Evolutionary conservation across 2,888 invertebrate species (phyloP).

Genomic region (Lamellibrachia columna): DNA sequence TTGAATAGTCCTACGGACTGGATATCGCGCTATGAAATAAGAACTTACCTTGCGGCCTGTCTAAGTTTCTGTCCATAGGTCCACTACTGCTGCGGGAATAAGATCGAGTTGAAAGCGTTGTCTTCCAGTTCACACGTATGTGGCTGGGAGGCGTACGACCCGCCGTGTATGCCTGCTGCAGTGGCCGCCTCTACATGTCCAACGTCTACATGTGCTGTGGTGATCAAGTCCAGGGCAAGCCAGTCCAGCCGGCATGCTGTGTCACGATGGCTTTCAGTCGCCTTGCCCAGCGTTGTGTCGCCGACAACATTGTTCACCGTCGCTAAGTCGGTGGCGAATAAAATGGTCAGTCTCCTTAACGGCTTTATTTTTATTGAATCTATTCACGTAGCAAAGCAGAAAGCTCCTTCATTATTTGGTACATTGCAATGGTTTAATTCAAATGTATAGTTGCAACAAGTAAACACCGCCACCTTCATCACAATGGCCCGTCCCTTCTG

Average conservation of each 20-base stretch:
- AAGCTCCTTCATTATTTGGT: too few relatives aligned
- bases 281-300: not conserved
- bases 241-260: not conserved
- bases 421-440: too few relatives aligned
- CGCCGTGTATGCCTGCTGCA: not conserved
- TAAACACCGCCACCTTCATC: too few relatives aligned
- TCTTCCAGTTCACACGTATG: not conserved
- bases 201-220: not conserved
- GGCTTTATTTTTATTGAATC: too few relatives aligned
- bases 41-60: too few relatives aligned
- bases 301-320: not conserved
- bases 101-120: not conserved
- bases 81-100: not conserved
- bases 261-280: not conserved
- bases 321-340: too few relatives aligned
- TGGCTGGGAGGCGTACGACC: not conserved
- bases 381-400: too few relatives aligned
- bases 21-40: too few relatives aligned
- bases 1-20: too few relatives aligned
- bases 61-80: not conserved
- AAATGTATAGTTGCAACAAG: too few relatives aligned
- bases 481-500: too few relatives aligned
- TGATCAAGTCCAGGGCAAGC: not conserved
- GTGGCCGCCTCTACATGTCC: not conserved
- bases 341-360: too few relatives aligned